These are phyloP conservation scores for Epinephelus fuscoguttatus DNA, from an alignment of 2,113 vertebrate species.

Conservation along the genomic window DNA sequence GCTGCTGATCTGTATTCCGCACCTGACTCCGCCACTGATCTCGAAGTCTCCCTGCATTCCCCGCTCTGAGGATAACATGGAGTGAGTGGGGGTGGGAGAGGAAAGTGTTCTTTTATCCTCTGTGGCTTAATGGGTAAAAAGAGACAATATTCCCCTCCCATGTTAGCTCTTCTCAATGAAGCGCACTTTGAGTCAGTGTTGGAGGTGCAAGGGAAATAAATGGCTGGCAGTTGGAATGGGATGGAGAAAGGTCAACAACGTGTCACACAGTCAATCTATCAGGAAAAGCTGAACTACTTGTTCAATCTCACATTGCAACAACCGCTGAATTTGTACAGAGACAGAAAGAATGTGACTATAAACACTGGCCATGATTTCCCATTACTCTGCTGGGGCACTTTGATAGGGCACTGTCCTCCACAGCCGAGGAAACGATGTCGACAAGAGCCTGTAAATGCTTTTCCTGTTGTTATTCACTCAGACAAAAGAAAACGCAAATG, in stretches of 20 bases:
- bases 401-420: slow-evolving; percentile 26
- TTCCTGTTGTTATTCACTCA: slow-evolving; percentile 12
- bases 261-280: slow-evolving; percentile 74
- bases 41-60: slow-evolving; percentile 66
- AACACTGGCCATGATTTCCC: slow-evolving; percentile 47
- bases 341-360: slow-evolving; percentile 32
- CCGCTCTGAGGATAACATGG: slow-evolving; percentile 71
- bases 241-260: slow-evolving; percentile 68
- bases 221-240: slow-evolving; percentile 58
- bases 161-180: slow-evolving; percentile 70
- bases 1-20: slow-evolving; percentile 78
- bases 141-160: slow-evolving; percentile 70
- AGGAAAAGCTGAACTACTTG: slow-evolving; percentile 51
- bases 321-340: slow-evolving; percentile 45
- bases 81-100: slow-evolving; percentile 50
- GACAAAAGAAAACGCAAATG: background rate
- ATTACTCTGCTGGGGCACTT: slow-evolving; percentile 44
- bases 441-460: slow-evolving; percentile 3
- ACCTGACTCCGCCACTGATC: slow-evolving; percentile 58
- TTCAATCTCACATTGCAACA: slow-evolving; percentile 37
- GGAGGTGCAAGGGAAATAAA: slow-evolving; percentile 71
- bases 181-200: slow-evolving; percentile 57
- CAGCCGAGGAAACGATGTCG: slow-evolving; percentile 2
- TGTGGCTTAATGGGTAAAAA: slow-evolving; percentile 69
- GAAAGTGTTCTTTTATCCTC: slow-evolving; percentile 70